Conservation (phyloP, 2,888 invertebrate genomes). For the Lordiphosa andalusiaca region DNA sequence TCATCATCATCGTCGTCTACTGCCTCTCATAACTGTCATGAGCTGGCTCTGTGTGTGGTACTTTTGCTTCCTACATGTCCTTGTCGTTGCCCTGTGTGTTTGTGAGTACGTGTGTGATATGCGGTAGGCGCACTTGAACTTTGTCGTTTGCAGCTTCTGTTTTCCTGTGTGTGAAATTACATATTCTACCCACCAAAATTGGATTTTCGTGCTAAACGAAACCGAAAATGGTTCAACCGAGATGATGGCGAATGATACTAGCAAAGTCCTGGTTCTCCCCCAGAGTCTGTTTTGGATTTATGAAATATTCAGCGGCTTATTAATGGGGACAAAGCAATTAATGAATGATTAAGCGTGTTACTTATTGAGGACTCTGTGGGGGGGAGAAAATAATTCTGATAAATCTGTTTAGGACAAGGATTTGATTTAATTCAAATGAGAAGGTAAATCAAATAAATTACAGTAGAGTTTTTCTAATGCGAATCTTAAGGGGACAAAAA, state of each 20-base stretch:
- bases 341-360: constrained; percentile 16
- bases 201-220: constrained; percentile 36
- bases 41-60: constrained; percentile 11
- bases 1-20: constrained; percentile 31
- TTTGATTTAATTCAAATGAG: too few species aligned
- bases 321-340: constrained; percentile 22
- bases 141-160: constrained; percentile 14
- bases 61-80: constrained; percentile 28
- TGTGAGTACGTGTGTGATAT: constrained; percentile 17
- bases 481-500: too few species aligned
- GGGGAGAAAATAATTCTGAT: too few species aligned
- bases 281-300: constrained; percentile 22
- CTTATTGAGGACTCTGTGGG: too few species aligned
- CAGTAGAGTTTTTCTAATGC: too few species aligned
- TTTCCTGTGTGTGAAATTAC: constrained; percentile 21
- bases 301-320: constrained; percentile 35
- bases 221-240: constrained; percentile 20
- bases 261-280: neutral
- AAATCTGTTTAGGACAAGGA: too few species aligned
- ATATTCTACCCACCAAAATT: constrained; percentile 32
- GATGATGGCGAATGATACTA: constrained; percentile 16
- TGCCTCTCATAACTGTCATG: constrained; percentile 26
- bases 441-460: too few species aligned
- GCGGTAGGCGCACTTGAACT: constrained; percentile 42
- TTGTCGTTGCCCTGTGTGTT: constrained; percentile 19